Evolutionary conservation across 1,140 invertebrate genomes (phyloP), one percentile per base, ranked within the genome.

Genomic region (Diorhabda sublineata): DNA sequence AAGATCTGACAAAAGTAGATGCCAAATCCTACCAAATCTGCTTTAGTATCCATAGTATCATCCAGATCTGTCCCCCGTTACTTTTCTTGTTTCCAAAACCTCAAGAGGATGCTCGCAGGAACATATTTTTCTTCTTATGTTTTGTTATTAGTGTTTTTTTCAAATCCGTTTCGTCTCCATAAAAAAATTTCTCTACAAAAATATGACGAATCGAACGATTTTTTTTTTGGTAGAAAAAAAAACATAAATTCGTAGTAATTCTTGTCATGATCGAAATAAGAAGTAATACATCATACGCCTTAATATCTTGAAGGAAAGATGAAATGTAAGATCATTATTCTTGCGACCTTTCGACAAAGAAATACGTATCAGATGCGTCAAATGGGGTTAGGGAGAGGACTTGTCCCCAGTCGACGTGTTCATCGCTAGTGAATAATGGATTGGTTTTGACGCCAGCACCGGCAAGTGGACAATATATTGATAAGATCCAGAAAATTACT

Each of bases 381-480:
- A 75, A 71, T 71, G 63, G 72, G 68, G 71, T 71, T 73, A 74
- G 59, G 74, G 69, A 66, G 52, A 67, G 61, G 65, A 71, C 70
- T 67, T 69, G 62, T 70, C 61, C 66, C 64, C 61, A 56, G 71
- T 64, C 66, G 74, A 75, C 69, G 70, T 72, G 72, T 75, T 75
- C 69, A 75, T 75, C 74, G 72, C 74, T 67, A 56, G 74, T 73
- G 74, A 75, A 73, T 75, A 75, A 75, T 75, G 70, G 72, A 75
- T 72, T 72, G 72, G 67, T 68, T 73, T 68, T 63, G 71, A 69
- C 67, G 69, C 60, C 41, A 63, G 65, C 44, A 67, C 70, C 71
- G 68, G 69, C 70, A 73, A 70, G 67, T 73, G 70, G 72, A 73
- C 74, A 71, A 71, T 61, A 67, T 68, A 61, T 67, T 73, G 72